A percentile compares a stretch with the other conserved stretches of the same genome.
Evolutionary conservation across 1,140 invertebrate genomes (phyloP).

Genomic region (Scaptomyza pallida): DNA sequence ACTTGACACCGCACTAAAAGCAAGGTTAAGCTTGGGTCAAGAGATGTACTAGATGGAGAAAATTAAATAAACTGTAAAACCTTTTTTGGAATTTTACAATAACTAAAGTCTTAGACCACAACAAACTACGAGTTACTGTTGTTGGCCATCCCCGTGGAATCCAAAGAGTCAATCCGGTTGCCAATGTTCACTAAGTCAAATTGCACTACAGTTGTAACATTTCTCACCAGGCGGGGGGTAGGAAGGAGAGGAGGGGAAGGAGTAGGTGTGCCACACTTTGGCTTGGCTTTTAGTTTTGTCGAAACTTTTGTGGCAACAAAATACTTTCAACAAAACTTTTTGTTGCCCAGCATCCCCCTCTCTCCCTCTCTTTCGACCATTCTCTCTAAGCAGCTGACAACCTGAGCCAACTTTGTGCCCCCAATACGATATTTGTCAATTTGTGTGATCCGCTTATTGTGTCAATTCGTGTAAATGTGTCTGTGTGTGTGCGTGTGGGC

Average conservation of each 20-base stretch:
- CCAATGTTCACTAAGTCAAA: slow-evolving; percentile 41
- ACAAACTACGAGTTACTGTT: not conserved
- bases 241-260: no score
- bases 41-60: not conserved
- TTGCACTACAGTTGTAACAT: slow-evolving; percentile 52
- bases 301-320: slow-evolving; percentile 66
- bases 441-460: slow-evolving; percentile 64
- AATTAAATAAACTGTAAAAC: slow-evolving; percentile 40
- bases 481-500: slow-evolving; percentile 26
- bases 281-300: slow-evolving; percentile 68
- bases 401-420: slow-evolving; percentile 39
- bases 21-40: not conserved
- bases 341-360: slow-evolving; percentile 7
- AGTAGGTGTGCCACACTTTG: slow-evolving; percentile 14
- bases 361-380: no score
- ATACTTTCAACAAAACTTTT: slow-evolving; percentile 50
- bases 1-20: not conserved
- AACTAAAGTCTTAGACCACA: slow-evolving; percentile 10
- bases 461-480: slow-evolving; percentile 17
- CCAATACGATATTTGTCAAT: slow-evolving; percentile 55
- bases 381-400: slow-evolving; percentile 29
- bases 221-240: slow-evolving; percentile 55
- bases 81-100: slow-evolving; percentile 27
- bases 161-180: slow-evolving; percentile 24
- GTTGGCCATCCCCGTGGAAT: slow-evolving; percentile 16